A percentile compares a stretch with the other conserved stretches of the same genome.
Evolutionary conservation across 2,113 vertebrate genomes (phyloP).

Genomic region (Nycticorax nycticorax): DNA sequence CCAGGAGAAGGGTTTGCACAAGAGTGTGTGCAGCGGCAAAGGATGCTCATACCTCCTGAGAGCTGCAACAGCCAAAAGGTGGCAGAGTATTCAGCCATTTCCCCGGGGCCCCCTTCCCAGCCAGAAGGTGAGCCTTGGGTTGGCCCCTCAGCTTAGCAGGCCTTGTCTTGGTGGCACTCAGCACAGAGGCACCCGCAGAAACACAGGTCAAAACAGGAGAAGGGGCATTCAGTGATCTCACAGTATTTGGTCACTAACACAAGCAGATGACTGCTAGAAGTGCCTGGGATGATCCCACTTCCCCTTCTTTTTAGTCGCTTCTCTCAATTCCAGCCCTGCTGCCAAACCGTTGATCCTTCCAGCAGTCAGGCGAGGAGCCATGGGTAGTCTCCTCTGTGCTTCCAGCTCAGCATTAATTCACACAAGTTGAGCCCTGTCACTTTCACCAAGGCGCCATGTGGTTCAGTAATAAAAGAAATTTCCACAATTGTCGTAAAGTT

Average conservation of each 20-base stretch:
- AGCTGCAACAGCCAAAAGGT: neutral
- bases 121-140: neutral
- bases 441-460: neutral
- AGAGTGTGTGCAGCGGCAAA: accelerated
- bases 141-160: neutral
- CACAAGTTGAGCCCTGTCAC: neutral
- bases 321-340: neutral
- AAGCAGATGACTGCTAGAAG: neutral
- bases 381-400: neutral
- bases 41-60: neutral
- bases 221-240: neutral
- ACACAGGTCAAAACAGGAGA: neutral
- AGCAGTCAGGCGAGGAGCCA: neutral
- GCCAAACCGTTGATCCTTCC: neutral
- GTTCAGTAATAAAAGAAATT: neutral
- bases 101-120: neutral
- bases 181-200: neutral
- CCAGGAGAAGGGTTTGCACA: neutral
- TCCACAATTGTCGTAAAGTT: neutral
- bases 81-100: neutral
- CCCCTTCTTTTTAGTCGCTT: neutral
- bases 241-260: neutral
- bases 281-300: neutral
- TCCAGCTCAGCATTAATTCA: neutral
- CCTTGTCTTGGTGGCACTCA: neutral